These are phyloP conservation scores for Acheta domesticus DNA, from an alignment of 2,888 invertebrate genomes.

Conservation along the genomic window DNA sequence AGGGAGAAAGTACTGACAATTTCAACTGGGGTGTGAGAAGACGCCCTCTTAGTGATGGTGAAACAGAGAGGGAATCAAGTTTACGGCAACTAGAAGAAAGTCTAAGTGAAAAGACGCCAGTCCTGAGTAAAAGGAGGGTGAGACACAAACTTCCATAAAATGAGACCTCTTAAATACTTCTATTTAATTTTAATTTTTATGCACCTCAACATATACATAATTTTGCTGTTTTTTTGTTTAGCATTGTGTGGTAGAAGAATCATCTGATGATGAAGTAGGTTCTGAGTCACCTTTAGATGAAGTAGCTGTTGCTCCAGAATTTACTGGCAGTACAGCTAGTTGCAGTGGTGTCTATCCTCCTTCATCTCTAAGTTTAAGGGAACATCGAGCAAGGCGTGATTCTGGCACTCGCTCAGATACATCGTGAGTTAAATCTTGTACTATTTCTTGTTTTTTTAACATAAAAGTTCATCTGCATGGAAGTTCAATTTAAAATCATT, in stretches of 20 bases:
- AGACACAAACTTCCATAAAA: conserved; percentile 33
- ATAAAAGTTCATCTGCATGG: too few species aligned
- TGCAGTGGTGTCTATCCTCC: conserved; percentile 58
- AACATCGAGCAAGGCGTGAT: conserved; percentile 59
- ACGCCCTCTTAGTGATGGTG: conserved; percentile 76
- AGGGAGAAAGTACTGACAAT: conserved; percentile 92
- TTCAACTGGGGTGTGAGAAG: conserved; percentile 95
- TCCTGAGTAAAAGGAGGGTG: conserved; percentile 56
- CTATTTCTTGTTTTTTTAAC: background rate
- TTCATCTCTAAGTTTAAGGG: conserved; percentile 60
- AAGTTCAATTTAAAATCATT: too few species aligned
- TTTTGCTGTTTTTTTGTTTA: conserved; percentile 41
- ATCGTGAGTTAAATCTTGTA: conserved; percentile 51
- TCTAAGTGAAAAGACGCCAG: conserved; percentile 66
- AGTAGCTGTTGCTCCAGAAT: conserved; percentile 57
- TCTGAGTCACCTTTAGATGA: conserved; percentile 80
- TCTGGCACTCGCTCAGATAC: conserved; percentile 67
- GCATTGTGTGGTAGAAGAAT: conserved; percentile 68
- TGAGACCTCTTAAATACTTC: background rate
- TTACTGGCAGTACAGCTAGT: conserved; percentile 42
- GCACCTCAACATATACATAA: background rate
- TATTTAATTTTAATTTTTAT: conserved; percentile 21
- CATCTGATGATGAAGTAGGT: conserved; percentile 75
- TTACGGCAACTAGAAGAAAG: conserved; percentile 62
- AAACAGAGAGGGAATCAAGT: conserved; percentile 55